These are phyloP conservation scores for Drosophila niveifrons DNA, from an alignment of 2,888 invertebrate genomes.

Conservation along the genomic window DNA sequence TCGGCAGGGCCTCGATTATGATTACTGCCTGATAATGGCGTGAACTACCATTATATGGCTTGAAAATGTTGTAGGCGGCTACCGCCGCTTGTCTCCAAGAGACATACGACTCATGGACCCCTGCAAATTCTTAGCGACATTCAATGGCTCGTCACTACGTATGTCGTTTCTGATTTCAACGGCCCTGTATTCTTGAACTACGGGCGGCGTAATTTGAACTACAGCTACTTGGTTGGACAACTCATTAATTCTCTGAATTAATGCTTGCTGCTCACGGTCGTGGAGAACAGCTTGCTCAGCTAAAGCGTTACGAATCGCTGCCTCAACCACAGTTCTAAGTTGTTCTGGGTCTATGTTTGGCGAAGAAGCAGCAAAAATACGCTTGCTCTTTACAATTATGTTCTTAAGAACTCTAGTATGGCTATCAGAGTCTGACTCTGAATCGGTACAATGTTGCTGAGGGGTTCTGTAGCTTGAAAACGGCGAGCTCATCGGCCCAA, in stretches of 20 bases:
- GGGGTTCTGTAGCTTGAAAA: background rate
- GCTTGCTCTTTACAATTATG: background rate
- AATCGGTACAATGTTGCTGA: background rate
- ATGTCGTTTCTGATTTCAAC: conserved; percentile 5
- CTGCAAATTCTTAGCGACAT: conserved; percentile 1
- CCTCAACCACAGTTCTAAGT: background rate
- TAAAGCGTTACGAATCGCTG: conserved; percentile 5
- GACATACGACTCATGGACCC: background rate
- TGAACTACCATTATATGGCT: conserved; percentile 2
- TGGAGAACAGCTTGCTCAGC: background rate
- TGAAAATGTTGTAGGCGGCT: background rate
- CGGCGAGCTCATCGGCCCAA: background rate
- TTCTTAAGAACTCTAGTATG: background rate
- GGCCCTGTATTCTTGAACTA: background rate
- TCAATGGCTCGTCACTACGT: conserved; percentile 4
- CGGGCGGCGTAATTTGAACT: conserved; percentile 7
- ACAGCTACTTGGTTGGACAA: conserved; percentile 2
- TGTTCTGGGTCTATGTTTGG: conserved; percentile 4
- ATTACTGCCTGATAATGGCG: conserved; percentile 7
- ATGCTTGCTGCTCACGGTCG: conserved; percentile 4
- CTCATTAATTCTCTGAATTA: conserved; percentile 11
- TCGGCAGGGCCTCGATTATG: conserved; percentile 5
- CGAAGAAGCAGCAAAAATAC: too few relatives aligned
- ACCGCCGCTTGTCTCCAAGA: background rate
- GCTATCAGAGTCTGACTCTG: conserved; percentile 2